A percentile compares a stretch with the other conserved stretches of the same genome.
These are phyloP conservation scores for Agrochola circellaris DNA, from an alignment of 2,888 invertebrate genomes.

Conservation along the genomic window DNA sequence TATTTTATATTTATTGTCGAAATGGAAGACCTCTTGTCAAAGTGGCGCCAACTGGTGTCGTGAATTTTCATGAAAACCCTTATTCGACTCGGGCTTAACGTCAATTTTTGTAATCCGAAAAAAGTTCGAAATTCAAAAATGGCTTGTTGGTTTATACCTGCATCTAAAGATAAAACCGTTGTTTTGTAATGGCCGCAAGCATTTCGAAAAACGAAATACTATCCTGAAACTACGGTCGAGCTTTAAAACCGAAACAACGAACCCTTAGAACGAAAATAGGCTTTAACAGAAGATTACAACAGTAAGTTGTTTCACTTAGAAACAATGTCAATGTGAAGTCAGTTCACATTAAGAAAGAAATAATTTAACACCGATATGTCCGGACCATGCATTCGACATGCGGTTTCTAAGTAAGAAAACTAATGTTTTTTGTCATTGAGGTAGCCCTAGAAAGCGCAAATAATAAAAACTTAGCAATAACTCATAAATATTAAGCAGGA, in stretches of 20 bases:
- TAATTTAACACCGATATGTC: constrained; percentile 39
- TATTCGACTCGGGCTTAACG: too few species aligned
- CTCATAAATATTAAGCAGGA: constrained; percentile 48
- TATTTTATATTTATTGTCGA: too few species aligned
- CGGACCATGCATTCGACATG: constrained; percentile 60
- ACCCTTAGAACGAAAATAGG: constrained; percentile 20
- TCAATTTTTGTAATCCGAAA: too few species aligned
- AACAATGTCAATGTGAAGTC: constrained; percentile 51
- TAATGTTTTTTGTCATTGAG: constrained; percentile 58
- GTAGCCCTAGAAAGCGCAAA: constrained; percentile 62
- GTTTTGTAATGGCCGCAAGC: too few species aligned
- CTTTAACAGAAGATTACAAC: constrained; percentile 27
- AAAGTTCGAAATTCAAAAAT: too few species aligned
- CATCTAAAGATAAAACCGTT: too few species aligned
- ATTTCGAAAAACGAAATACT: too few species aligned
- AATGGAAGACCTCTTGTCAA: too few species aligned
- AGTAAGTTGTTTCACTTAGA: constrained; percentile 54
- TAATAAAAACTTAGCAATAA: constrained; percentile 55
- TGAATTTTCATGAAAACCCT: too few species aligned
- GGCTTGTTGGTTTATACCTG: too few species aligned
- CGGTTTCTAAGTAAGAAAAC: constrained; percentile 60
- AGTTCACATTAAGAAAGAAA: constrained; percentile 37
- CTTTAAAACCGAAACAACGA: constrained; percentile 3
- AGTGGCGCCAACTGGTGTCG: too few species aligned
- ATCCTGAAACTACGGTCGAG: neutral